Conservation (phyloP, 2,113 vertebrate genomes). For the Eptatretus burgeri region DNA sequence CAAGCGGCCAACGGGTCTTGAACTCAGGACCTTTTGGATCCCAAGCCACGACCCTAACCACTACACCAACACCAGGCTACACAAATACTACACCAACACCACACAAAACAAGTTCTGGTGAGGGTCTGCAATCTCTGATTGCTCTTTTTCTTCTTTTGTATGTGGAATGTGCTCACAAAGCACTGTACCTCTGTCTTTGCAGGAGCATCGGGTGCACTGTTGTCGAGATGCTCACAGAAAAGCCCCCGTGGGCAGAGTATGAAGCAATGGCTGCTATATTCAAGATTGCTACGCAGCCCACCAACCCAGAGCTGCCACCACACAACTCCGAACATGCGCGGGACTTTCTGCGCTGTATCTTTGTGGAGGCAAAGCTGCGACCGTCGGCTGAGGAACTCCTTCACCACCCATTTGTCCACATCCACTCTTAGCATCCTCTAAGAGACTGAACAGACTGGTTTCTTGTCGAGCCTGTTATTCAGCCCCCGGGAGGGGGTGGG, state of each 20-base stretch:
- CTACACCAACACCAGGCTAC: too few relatives aligned
- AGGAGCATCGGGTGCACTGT: constrained; percentile 85
- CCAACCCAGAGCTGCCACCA: constrained; percentile 55
- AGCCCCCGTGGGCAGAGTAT: constrained; percentile 77
- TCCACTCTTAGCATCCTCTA: constrained; percentile 11
- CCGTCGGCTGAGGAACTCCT: constrained; percentile 78
- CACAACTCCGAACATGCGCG: constrained; percentile 48
- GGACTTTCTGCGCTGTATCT: constrained; percentile 62
- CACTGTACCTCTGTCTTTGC: background rate
- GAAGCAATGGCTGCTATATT: constrained; percentile 93
- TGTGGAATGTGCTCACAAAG: too few relatives aligned
- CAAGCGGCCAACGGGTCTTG: too few relatives aligned
- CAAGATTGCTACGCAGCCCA: constrained; percentile 84
- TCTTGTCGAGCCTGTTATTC: too few relatives aligned
- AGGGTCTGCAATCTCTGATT: too few relatives aligned
- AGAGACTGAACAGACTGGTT: too few relatives aligned
- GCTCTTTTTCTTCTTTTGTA: too few relatives aligned
- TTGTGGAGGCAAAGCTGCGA: constrained; percentile 67
- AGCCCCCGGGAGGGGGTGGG: too few relatives aligned
- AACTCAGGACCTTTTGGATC: too few relatives aligned
- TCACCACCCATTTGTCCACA: constrained; percentile 65
- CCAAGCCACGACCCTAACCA: too few relatives aligned
- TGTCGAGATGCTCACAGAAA: constrained; percentile 86
- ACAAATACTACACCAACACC: too few relatives aligned
- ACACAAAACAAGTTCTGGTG: too few relatives aligned